A percentile compares a stretch with the other conserved stretches of the same genome.
Evolutionary conservation across 2,888 invertebrate genomes (phyloP).

Genomic region (Oscheius sp.): DNA sequence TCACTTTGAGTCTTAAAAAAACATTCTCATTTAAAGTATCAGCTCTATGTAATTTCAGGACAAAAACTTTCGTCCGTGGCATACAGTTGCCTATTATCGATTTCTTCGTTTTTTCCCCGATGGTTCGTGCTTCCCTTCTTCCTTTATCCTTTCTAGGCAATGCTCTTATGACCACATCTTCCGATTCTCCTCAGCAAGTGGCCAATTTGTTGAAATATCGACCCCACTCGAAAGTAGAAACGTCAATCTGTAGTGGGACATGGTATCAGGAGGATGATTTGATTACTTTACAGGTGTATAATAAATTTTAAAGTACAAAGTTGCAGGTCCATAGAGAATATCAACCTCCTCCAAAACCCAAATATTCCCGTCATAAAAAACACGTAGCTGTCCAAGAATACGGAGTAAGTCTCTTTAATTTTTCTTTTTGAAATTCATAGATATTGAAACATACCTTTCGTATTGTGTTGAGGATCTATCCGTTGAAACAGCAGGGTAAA

Average conservation of each 20-base stretch:
- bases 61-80: slow-evolving; percentile 20
- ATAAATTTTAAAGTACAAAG: neutral
- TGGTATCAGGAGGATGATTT: slow-evolving; percentile 21
- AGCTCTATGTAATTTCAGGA: neutral
- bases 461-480: neutral
- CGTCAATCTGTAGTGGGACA: neutral
- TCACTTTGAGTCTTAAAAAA: too few species aligned
- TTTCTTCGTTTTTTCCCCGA: slow-evolving; percentile 18
- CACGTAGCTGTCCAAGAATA: neutral
- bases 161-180: slow-evolving; percentile 11
- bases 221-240: neutral
- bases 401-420: slow-evolving; percentile 1
- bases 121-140: neutral
- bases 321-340: slow-evolving; percentile 11
- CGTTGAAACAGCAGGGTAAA: neutral
- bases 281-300: neutral
- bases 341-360: slow-evolving; percentile 15
- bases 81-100: slow-evolving; percentile 17
- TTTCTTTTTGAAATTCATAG: neutral
- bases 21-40: neutral
- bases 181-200: neutral
- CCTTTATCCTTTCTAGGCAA: neutral
- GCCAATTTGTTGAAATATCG: slow-evolving; percentile 1
- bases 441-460: slow-evolving; percentile 1
- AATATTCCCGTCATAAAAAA: neutral